A percentile compares a stretch with the other conserved stretches of the same genome.
Conservation (phyloP, 2,113 vertebrate species). For the Mola mola region DNA sequence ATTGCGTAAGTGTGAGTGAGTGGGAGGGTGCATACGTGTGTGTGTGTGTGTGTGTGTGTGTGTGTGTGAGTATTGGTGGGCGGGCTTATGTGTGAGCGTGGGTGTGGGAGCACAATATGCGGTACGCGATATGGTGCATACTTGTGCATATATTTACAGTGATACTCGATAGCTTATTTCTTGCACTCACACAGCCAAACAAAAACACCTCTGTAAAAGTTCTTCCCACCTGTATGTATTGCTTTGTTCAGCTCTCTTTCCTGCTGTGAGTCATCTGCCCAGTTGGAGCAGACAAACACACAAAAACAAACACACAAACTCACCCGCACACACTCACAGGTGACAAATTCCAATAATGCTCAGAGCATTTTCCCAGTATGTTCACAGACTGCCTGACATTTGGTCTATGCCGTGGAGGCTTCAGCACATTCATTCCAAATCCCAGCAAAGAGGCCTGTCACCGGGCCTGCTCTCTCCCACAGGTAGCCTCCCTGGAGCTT, state of each 20-base stretch:
- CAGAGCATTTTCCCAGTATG: constrained; percentile 54
- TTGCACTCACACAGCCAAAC: constrained; percentile 64
- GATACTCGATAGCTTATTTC: constrained; percentile 53
- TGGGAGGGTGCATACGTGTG: neutral
- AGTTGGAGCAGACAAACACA: constrained; percentile 25
- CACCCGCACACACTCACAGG: constrained; percentile 33
- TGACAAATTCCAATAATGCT: constrained; percentile 62
- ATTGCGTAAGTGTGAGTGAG: constrained; percentile 9
- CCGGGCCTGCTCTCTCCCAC: constrained; percentile 56
- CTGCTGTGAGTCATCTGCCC: constrained; percentile 67
- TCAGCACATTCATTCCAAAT: constrained; percentile 48
- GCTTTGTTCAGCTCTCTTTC: constrained; percentile 35
- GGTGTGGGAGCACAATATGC: constrained; percentile 31
- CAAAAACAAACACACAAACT: constrained; percentile 14
- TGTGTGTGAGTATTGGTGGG: constrained; percentile 2
- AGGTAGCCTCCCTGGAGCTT: constrained; percentile 65
- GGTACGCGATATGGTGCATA: constrained; percentile 28
- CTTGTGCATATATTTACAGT: constrained; percentile 58
- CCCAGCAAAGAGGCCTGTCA: constrained; percentile 63
- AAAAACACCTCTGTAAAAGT: constrained; percentile 64
- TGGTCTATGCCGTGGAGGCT: constrained; percentile 51
- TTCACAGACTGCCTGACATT: constrained; percentile 71
- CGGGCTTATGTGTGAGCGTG: constrained; percentile 8
- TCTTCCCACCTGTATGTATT: constrained; percentile 50
- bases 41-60: constrained; percentile 26